Evolutionary conservation across 2,888 invertebrate species (phyloP).

Genomic region (Laspeyria flexula): DNA sequence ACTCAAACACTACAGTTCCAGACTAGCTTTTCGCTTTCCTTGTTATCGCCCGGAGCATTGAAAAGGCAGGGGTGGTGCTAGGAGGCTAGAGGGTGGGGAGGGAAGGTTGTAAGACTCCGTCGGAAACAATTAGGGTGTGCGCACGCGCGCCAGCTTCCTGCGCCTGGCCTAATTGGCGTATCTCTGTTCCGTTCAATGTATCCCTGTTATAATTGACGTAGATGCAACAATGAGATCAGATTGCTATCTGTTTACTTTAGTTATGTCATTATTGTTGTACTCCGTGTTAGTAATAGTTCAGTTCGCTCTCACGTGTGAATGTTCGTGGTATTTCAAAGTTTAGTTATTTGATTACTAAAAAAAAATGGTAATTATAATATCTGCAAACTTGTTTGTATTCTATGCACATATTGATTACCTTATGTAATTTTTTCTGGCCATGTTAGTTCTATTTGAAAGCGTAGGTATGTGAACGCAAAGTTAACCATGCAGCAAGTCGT

Average conservation of each 20-base stretch:
- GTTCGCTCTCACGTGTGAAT: not conserved
- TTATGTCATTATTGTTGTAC: slow-evolving; percentile 32
- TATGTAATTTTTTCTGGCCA: too few species aligned
- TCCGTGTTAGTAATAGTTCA: not conserved
- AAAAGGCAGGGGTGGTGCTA: slow-evolving; percentile 22
- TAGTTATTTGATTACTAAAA: too few species aligned
- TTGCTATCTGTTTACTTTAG: slow-evolving; percentile 52
- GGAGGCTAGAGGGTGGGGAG: slow-evolving; percentile 25
- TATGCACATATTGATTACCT: too few species aligned
- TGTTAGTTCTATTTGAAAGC: too few species aligned
- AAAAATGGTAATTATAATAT: too few species aligned
- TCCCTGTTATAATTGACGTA: slow-evolving; percentile 74
- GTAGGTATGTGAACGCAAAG: too few species aligned
- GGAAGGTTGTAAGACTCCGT: slow-evolving; percentile 54
- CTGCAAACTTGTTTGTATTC: too few species aligned
- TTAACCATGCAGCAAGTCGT: too few species aligned
- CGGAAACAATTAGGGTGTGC: slow-evolving; percentile 81
- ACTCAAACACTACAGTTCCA: slow-evolving; percentile 40
- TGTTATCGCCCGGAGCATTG: slow-evolving; percentile 50
- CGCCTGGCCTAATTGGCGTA: slow-evolving; percentile 75
- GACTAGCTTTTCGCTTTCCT: slow-evolving; percentile 43
- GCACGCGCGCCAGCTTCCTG: slow-evolving; percentile 80
- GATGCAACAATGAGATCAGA: slow-evolving; percentile 63
- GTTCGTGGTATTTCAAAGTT: not conserved
- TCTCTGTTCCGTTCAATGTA: slow-evolving; percentile 72